Conservation (phyloP, 1,140 invertebrate species). For the Apis cerana region DNA sequence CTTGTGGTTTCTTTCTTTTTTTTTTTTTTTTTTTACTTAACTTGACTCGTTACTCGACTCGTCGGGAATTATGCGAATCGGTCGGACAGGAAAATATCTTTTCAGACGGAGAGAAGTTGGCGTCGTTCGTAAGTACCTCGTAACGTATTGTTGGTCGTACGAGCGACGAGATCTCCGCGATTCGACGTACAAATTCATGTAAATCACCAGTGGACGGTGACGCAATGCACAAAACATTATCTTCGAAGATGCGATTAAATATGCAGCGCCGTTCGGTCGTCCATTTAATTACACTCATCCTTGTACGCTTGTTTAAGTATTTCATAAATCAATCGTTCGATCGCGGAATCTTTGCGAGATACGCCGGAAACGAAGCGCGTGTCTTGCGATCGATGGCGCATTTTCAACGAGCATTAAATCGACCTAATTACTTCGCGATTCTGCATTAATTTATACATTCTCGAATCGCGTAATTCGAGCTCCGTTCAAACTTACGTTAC, state of each 20-base stretch:
- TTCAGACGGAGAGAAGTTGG: no score
- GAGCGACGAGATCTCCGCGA: background rate
- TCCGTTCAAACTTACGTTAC: background rate
- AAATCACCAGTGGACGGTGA: slow-evolving; percentile 2
- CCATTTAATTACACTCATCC: slow-evolving; percentile 38
- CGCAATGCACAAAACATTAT: slow-evolving; percentile 31
- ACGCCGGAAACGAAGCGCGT: slow-evolving; percentile 1
- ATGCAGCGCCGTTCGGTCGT: slow-evolving; percentile 22
- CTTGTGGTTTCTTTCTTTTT: no score
- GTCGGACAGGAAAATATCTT: background rate
- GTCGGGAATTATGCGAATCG: background rate
- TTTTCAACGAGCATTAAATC: slow-evolving; percentile 1
- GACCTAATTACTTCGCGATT: background rate
- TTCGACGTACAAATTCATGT: slow-evolving; percentile 16
- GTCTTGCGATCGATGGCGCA: slow-evolving; percentile 1
- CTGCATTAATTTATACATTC: background rate
- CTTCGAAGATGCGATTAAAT: background rate
- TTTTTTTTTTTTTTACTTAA: background rate
- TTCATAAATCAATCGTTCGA: slow-evolving; percentile 44
- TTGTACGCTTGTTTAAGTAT: slow-evolving; percentile 23
- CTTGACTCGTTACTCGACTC: background rate
- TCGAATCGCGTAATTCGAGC: no score
- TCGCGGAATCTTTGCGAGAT: background rate
- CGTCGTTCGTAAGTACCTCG: background rate
- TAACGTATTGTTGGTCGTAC: background rate